phyloP scores from a whole-genome alignment of 2,113 vertebrate genomes.

The Nasalis larvatus region DNA sequence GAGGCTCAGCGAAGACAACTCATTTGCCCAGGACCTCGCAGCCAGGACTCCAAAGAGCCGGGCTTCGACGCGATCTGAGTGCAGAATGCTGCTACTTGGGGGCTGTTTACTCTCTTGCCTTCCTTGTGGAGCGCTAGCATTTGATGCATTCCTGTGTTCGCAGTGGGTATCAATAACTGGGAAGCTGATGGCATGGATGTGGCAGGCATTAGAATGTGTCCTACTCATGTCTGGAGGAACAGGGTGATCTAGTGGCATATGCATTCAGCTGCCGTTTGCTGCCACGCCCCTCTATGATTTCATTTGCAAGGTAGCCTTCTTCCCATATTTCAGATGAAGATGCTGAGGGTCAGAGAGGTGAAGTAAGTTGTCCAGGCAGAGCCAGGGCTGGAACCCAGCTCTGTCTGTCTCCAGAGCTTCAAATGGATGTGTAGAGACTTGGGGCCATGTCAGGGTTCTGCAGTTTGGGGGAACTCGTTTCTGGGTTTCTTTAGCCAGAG shows the following conservation, averaged over 20 bases:
- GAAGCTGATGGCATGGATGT: not conserved
- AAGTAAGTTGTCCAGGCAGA: not conserved
- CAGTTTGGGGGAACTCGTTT: rapidly evolving
- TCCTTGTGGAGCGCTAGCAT: rapidly evolving
- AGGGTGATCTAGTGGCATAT: rapidly evolving
- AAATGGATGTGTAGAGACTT: not conserved
- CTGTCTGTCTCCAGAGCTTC: not conserved
- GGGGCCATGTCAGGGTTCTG: not conserved
- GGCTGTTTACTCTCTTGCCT: not conserved
- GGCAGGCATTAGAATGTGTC: not conserved
- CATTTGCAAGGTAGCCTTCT: not conserved
- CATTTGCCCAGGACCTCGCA: not conserved
- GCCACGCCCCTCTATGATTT: not conserved
- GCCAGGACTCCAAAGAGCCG: too few species aligned
- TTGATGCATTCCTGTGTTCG: too few species aligned
- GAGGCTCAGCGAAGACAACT: not conserved
- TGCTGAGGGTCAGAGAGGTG: not conserved
- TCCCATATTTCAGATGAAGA: not conserved
- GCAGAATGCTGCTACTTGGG: rapidly evolving
- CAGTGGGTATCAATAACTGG: not conserved
- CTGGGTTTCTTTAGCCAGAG: not conserved
- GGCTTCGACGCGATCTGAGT: not conserved
- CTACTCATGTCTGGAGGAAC: not conserved
- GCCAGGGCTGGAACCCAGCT: not conserved
- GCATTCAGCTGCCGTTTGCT: not conserved